Conservation (phyloP, 2,113 vertebrate species). For the Thermophis baileyi region DNA sequence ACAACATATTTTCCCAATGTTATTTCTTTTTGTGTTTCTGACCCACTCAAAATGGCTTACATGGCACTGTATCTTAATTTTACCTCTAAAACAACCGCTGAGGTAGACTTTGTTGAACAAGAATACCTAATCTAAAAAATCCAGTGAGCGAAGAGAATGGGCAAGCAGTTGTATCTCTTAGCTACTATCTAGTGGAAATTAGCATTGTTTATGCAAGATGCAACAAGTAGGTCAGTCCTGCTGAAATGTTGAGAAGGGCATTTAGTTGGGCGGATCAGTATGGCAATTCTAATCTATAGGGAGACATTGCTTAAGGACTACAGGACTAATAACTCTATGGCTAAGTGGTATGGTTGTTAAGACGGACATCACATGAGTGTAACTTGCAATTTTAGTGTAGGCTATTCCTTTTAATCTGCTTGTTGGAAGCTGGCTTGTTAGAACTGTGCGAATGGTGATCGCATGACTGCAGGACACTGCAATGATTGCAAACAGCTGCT, state of each 20-base stretch:
- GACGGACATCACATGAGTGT: not conserved
- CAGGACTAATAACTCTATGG: not conserved
- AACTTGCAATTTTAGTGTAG: not conserved
- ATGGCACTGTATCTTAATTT: not conserved
- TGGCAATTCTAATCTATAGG: not conserved
- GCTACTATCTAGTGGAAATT: not conserved
- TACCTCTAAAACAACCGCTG: not conserved
- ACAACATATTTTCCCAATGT: not conserved
- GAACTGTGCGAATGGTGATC: not conserved
- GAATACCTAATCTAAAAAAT: not conserved
- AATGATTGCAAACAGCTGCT: not conserved
- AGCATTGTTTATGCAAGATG: not conserved
- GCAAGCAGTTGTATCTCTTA: not conserved
- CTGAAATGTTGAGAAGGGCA: not conserved
- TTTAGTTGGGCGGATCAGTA: not conserved
- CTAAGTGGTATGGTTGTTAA: not conserved
- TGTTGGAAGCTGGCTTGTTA: not conserved
- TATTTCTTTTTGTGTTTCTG: not conserved
- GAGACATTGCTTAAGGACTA: not conserved
- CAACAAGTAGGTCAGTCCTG: not conserved
- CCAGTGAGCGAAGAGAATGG: not conserved
- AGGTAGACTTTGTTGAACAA: not conserved
- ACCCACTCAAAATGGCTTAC: not conserved
- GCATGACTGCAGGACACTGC: not conserved
- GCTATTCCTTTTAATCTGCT: not conserved